Percentiles rank a stretch among this genome's conserved stretches.
Conservation (phyloP, 2,888 invertebrate species). For the Mesodorylaimus sp. region DNA sequence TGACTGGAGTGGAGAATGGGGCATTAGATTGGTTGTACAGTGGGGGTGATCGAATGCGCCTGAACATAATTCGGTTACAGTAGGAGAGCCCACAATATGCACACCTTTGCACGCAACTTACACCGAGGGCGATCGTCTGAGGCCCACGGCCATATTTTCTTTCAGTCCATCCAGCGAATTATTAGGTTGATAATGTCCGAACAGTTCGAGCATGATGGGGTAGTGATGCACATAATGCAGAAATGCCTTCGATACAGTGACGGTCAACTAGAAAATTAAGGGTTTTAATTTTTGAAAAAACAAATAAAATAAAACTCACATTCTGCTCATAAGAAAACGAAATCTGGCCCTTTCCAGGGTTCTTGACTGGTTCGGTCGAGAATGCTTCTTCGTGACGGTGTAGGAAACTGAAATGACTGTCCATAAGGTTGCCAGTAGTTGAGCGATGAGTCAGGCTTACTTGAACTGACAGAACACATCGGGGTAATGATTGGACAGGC, state of each 20-base stretch:
- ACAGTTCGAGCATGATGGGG: slow-evolving; percentile 94
- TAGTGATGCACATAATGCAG: slow-evolving; percentile 90
- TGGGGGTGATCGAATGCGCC: too few species aligned
- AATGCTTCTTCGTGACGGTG: slow-evolving; percentile 98
- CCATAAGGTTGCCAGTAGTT: neutral
- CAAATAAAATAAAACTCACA: slow-evolving; percentile 44
- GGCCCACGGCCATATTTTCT: too few species aligned
- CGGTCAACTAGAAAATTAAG: slow-evolving; percentile 56
- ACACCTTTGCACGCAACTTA: too few species aligned
- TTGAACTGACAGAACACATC: slow-evolving; percentile 99
- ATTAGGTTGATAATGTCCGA: slow-evolving; percentile 32
- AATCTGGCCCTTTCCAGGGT: slow-evolving; percentile 75
- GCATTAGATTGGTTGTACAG: too few species aligned
- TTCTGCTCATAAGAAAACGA: slow-evolving; percentile 97
- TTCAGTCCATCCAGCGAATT: too few species aligned
- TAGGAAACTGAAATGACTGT: slow-evolving; percentile 69
- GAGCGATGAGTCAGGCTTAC: slow-evolving; percentile 40
- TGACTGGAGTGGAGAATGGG: too few species aligned
- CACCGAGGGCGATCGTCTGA: too few species aligned
- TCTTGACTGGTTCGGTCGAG: slow-evolving; percentile 95
- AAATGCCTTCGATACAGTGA: slow-evolving; percentile 83
- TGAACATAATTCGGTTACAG: too few species aligned
- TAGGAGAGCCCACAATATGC: too few species aligned
- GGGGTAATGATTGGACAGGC: slow-evolving; percentile 83
- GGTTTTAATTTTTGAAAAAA: neutral